Evolutionary conservation across 2,797 vertebrate genomes (phyloP).

Genomic region (Catostomus latipinnis): DNA sequence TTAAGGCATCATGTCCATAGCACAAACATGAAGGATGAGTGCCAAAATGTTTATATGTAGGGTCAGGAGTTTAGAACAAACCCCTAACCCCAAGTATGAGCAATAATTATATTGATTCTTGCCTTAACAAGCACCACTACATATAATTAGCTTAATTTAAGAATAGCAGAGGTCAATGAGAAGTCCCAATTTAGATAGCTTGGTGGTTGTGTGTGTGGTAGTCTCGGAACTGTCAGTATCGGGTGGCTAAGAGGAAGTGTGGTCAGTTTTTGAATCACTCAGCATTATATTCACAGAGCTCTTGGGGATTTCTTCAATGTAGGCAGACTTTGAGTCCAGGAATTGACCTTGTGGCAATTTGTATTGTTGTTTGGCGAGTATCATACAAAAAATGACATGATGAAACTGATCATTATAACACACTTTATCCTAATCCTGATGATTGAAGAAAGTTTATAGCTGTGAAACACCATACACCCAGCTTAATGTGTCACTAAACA

Average conservation of each 20-base stretch:
- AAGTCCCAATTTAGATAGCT: slow-evolving; percentile 7
- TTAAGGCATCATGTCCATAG: not conserved
- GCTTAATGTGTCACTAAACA: not conserved
- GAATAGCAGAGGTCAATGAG: slow-evolving; percentile 5
- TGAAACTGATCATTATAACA: not conserved
- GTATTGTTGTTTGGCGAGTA: not conserved
- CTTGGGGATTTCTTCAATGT: not conserved
- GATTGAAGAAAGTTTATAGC: not conserved
- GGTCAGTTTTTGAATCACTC: slow-evolving; percentile 13
- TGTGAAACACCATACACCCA: not conserved
- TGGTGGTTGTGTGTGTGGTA: not conserved
- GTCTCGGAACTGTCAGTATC: not conserved
- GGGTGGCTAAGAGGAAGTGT: slow-evolving; percentile 29
- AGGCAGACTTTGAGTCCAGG: slow-evolving; percentile 9
- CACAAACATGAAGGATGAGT: no score
- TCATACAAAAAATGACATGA: not conserved
- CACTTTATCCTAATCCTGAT: not conserved
- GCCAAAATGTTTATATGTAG: no score
- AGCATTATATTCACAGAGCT: not conserved
- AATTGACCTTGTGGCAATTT: not conserved
- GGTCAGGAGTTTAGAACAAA: no score
- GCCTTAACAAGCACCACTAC: not conserved
- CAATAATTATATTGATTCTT: no score
- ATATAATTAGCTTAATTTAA: slow-evolving; percentile 7
- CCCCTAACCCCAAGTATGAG: no score